These are phyloP conservation scores for Catharus minimus DNA, from an alignment of 2,113 vertebrate genomes.

Conservation along the genomic window DNA sequence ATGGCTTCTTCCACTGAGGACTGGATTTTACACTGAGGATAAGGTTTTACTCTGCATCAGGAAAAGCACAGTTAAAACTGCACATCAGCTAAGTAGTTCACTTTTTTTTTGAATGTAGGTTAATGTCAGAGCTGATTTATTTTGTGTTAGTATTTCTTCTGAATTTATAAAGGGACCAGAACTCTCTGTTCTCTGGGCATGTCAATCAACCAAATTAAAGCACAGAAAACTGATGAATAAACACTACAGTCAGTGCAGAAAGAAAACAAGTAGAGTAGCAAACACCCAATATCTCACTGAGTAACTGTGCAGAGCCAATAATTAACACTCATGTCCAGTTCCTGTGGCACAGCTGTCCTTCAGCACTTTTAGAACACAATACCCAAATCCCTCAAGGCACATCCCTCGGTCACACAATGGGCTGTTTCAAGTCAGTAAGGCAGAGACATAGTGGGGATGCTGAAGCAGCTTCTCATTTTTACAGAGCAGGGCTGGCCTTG, in stretches of 20 bases:
- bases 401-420: not conserved
- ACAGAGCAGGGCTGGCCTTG: not conserved
- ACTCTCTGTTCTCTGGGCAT: not conserved
- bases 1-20: not conserved
- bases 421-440: not conserved
- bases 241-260: not conserved
- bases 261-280: not conserved
- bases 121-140: not conserved
- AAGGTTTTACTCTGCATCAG: not conserved
- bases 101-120: not conserved
- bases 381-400: not conserved
- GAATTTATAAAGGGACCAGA: not conserved
- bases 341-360: not conserved
- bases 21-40: not conserved
- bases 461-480: not conserved
- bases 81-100: not conserved
- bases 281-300: not conserved
- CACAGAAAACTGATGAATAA: not conserved
- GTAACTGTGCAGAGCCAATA: not conserved
- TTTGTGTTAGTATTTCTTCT: not conserved
- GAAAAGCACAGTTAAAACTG: not conserved
- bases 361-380: not conserved
- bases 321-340: not conserved
- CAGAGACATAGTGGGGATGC: not conserved
- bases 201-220: not conserved